Conservation (phyloP, 2,888 invertebrate genomes). For the Liopterus haemorrhoidalis region DNA sequence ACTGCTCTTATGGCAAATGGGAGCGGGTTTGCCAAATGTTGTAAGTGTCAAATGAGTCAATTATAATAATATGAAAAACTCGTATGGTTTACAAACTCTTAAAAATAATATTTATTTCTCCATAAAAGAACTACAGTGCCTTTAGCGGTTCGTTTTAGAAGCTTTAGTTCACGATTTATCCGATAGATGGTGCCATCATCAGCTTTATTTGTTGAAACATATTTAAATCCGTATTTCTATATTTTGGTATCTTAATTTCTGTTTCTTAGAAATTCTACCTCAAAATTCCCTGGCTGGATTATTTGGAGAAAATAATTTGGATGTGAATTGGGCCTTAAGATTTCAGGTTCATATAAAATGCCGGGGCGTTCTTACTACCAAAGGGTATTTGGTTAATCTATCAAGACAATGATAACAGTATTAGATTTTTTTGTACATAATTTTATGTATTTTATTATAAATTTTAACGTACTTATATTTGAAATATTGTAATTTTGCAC, state of each 20-base stretch:
- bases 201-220: constrained; percentile 6
- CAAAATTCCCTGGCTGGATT: constrained; percentile 55
- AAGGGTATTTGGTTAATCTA: constrained; percentile 70
- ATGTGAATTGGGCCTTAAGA: constrained; percentile 71
- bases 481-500: no score
- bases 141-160: no score
- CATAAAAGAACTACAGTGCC: no score
- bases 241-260: constrained; percentile 24
- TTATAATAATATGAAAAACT: no score
- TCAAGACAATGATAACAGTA: constrained; percentile 32
- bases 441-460: not conserved
- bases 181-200: no score
- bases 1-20: no score
- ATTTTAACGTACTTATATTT: not conserved
- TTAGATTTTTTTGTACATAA: constrained; percentile 11
- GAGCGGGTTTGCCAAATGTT: no score
- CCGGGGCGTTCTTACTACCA: constrained; percentile 82
- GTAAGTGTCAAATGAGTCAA: no score
- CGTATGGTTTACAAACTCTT: not conserved
- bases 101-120: constrained; percentile 15
- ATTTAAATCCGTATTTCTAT: not conserved
- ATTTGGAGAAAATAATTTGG: constrained; percentile 45
- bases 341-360: constrained; percentile 88
- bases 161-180: no score
- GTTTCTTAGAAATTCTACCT: constrained; percentile 51